Base-by-base conservation (phyloP, 2,797 vertebrate genomes). In the Serranus cabrilla region DNA sequence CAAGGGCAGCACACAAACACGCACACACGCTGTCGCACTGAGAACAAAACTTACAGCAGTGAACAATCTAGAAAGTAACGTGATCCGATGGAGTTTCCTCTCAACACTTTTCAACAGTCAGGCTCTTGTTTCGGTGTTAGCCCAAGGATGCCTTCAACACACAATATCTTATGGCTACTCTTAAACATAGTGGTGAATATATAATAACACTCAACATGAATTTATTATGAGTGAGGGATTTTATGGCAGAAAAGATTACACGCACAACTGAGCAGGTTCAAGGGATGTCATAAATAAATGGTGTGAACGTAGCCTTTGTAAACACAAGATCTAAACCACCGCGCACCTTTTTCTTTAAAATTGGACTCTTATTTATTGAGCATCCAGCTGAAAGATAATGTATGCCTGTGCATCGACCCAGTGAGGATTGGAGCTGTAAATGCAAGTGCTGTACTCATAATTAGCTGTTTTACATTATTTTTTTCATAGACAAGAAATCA, bases 1-100 rank as follows among this genome's bases (percentile, higher is more conserved):
- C 75, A 82, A 86, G 84, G 68, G 73, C 54, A 25, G 49, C 4
- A 14, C 60, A 71, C 60, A 76, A 68, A 79, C 63, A 54, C 18
- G 2, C 20, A 52, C 40, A 62, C 13, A 12, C 7, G 5, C 47
- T 59, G 67, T 64, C 56, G 23, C 39, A 47, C 62, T 20, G 71
- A 65, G 65, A 83, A 80, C 61, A 40, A 64, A 85, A 74, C 20
- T 37, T 27, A 58, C 27, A 37, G 45, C 16, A 12, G 23, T 25
- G 18, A 78, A 80, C 65, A 84, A 55, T 76, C 25, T 60, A 58
- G 18, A 51, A 55, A 27, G 23, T 34, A 77, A 37, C 27, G 47
- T 0, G n/a, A 69, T 71, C 25, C 39, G 37, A 71, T 72, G 17
- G 49, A 61, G 74, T 12, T 39, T 50, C 13, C 5, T 56, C 45